A percentile compares a stretch with the other conserved stretches of the same genome.
phyloP scores from a whole-genome alignment of 2,888 invertebrate genomes.

The Tetheella fluctuosa region DNA sequence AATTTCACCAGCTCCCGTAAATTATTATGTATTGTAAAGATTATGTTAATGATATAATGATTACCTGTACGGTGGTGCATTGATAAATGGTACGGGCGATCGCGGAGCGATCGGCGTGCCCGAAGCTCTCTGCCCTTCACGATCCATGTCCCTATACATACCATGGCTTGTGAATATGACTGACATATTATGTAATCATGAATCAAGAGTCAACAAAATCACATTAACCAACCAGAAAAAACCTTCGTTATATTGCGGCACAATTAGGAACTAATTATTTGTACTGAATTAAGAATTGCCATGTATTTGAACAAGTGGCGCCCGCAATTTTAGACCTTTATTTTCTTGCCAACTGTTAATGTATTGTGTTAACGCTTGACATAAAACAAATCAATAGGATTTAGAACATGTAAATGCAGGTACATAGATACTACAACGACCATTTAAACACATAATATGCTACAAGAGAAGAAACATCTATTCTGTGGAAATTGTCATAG shows the following conservation, averaged over 20 bases:
- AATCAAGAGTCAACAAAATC: slow-evolving; percentile 27
- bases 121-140: slow-evolving; percentile 56
- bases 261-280: background rate
- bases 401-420: slow-evolving; percentile 7
- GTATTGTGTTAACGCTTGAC: slow-evolving; percentile 4
- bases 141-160: slow-evolving; percentile 73
- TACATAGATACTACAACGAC: background rate
- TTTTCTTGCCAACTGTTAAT: background rate
- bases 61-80: slow-evolving; percentile 79
- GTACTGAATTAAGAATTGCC: background rate
- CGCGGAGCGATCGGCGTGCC: slow-evolving; percentile 69
- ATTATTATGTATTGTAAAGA: slow-evolving; percentile 17
- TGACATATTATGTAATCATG: slow-evolving; percentile 27
- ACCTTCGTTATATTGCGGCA: background rate
- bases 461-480: background rate
- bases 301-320: background rate
- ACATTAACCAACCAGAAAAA: slow-evolving; percentile 14
- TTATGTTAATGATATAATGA: slow-evolving; percentile 23
- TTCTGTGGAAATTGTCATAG: background rate
- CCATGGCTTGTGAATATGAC: slow-evolving; percentile 29
- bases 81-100: slow-evolving; percentile 66
- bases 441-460: background rate
- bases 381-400: background rate
- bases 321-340: background rate
- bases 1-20: no score